A percentile compares a stretch with the other conserved stretches of the same genome.
phyloP scores from a whole-genome alignment of 2,888 invertebrate genomes.

The Spodoptera littoralis region DNA sequence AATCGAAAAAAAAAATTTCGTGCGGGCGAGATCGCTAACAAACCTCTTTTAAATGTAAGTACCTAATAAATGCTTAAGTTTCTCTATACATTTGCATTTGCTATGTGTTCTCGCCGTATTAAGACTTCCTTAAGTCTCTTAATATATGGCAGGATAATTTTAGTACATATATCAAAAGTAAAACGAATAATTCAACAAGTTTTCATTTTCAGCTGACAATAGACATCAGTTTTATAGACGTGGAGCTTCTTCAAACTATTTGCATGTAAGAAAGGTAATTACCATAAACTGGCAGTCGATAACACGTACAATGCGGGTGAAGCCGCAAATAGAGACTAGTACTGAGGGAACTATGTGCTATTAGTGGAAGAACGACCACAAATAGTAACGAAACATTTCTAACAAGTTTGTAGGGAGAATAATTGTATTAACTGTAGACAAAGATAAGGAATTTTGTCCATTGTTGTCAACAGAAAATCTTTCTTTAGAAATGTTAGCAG shows the following conservation, averaged over 20 bases:
- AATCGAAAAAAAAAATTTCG: too few species aligned
- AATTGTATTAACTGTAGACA: constrained; percentile 30
- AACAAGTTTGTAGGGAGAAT: constrained; percentile 56
- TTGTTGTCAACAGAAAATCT: constrained; percentile 4
- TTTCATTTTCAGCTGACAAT: constrained; percentile 3
- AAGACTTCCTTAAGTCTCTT: too few species aligned
- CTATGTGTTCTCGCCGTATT: too few species aligned
- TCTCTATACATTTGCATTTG: too few species aligned
- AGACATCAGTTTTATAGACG: constrained; percentile 6
- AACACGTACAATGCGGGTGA: constrained; percentile 38
- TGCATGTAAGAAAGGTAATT: constrained; percentile 28
- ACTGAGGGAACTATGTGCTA: constrained; percentile 2
- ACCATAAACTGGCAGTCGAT: constrained; percentile 15
- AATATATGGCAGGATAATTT: too few species aligned
- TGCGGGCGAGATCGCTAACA: too few species aligned
- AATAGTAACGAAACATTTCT: constrained; percentile 51
- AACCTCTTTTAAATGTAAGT: too few species aligned
- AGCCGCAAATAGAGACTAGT: constrained; percentile 33
- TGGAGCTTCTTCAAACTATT: constrained; percentile 10
- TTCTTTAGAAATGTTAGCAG: not conserved
- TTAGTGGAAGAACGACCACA: constrained; percentile 44
- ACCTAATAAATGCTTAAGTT: too few species aligned
- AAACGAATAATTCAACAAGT: constrained; percentile 5
- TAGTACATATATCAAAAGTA: not conserved
- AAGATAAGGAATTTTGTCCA: constrained; percentile 9